A percentile compares a stretch with the other conserved stretches of the same genome.
Evolutionary conservation across 2,888 invertebrate genomes (phyloP).

Genomic region (Pantelozetes paolii): DNA sequence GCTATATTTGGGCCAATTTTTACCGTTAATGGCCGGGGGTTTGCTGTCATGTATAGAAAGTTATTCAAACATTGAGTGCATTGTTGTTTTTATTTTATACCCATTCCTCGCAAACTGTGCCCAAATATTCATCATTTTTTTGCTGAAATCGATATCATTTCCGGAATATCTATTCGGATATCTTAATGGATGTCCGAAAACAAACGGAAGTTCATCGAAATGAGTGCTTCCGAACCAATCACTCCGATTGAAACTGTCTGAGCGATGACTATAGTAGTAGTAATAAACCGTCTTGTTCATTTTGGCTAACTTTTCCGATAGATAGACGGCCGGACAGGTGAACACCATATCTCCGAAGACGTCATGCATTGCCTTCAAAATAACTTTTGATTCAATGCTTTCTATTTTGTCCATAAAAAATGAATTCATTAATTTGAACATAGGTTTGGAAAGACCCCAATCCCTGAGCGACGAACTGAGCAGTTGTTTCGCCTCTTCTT

Average conservation of each 20-base stretch:
- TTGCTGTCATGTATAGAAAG: no score
- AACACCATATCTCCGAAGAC: constrained; percentile 32
- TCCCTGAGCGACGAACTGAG: constrained; percentile 1
- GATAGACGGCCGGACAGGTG: constrained; percentile 35
- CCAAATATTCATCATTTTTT: constrained; percentile 89
- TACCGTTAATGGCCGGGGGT: no score
- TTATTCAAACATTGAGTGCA: background rate
- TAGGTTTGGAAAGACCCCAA: no score
- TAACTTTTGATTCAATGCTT: no score
- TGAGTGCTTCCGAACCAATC: constrained; percentile 94
- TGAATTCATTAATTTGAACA: no score
- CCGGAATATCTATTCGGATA: background rate
- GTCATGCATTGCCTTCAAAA: background rate
- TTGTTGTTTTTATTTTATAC: no score
- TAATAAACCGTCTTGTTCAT: constrained; percentile 33
- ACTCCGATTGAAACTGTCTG: constrained; percentile 63
- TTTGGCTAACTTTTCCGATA: constrained; percentile 30
- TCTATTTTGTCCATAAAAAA: no score
- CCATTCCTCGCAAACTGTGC: constrained; percentile 92
- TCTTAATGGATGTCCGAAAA: constrained; percentile 82
- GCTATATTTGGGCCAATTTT: no score
- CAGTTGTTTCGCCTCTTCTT: constrained; percentile 1
- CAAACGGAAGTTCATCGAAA: constrained; percentile 87
- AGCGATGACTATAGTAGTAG: constrained; percentile 42
- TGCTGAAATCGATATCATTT: constrained; percentile 72